These are phyloP conservation scores for Triops longicaudatus DNA, from an alignment of 1,140 invertebrate species.

Conservation along the genomic window DNA sequence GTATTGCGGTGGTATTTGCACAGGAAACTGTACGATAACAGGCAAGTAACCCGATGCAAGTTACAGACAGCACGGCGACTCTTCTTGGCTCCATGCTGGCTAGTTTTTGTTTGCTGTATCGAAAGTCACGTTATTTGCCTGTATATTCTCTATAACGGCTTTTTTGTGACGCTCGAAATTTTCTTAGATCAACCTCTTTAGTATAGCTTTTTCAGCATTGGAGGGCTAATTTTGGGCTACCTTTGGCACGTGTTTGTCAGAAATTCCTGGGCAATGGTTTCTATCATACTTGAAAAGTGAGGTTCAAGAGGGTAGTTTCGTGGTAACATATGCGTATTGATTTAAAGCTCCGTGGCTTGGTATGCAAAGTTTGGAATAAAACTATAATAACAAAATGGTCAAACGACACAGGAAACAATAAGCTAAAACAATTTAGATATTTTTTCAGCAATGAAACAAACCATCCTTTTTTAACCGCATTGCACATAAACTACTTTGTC, in stretches of 20 bases:
- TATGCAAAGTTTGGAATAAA: background rate
- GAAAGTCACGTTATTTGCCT: background rate
- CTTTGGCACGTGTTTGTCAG: background rate
- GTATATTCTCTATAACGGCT: background rate
- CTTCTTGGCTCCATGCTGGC: background rate
- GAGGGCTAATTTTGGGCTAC: background rate
- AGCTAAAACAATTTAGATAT: background rate
- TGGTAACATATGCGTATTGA: background rate
- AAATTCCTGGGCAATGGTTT: slow-evolving; percentile 1
- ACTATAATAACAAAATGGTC: background rate
- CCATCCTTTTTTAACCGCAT: background rate
- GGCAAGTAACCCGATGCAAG: background rate
- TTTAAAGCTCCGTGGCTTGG: background rate
- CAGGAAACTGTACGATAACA: background rate
- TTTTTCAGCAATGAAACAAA: background rate
- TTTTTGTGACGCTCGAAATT: background rate
- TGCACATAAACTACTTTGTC: background rate
- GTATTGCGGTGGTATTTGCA: background rate
- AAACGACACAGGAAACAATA: background rate
- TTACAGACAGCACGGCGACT: slow-evolving; percentile 8
- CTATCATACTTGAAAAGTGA: background rate
- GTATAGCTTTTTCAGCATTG: background rate
- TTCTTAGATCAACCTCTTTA: background rate
- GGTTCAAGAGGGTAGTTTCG: background rate
- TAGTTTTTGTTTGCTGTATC: background rate